Conservation (phyloP, 2,113 vertebrate species). For the Mastomys natalensis region DNA sequence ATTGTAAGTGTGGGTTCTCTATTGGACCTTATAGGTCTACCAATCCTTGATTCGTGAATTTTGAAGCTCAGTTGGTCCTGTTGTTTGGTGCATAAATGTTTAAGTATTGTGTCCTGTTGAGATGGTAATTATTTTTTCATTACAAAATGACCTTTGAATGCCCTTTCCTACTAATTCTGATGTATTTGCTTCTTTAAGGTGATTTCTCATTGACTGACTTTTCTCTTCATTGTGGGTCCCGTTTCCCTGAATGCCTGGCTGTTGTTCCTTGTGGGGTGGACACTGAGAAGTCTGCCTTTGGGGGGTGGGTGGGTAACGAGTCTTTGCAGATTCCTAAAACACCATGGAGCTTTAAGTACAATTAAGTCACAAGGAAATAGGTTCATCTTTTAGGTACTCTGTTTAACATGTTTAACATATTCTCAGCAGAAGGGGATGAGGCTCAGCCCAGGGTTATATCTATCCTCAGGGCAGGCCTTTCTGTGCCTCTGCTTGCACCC, state of each 20-base stretch:
- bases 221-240: background rate
- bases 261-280: background rate
- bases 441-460: accelerated
- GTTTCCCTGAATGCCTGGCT: background rate
- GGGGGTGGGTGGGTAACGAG: accelerated
- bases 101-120: background rate
- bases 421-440: background rate
- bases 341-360: accelerated
- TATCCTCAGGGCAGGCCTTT: accelerated
- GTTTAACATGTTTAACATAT: background rate
- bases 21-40: accelerated
- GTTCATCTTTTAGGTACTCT: background rate
- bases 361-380: background rate
- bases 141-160: background rate
- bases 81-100: background rate
- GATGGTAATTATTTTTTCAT: background rate
- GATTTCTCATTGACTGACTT: background rate
- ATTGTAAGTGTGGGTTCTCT: background rate
- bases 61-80: background rate
- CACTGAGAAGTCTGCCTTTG: background rate
- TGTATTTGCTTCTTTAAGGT: background rate
- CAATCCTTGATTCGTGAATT: background rate
- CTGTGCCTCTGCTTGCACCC: accelerated
- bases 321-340: no score
- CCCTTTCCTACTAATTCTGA: background rate